Evolutionary conservation across 1,140 invertebrate species (phyloP).

Genomic region (Sesamia nonagrioides): DNA sequence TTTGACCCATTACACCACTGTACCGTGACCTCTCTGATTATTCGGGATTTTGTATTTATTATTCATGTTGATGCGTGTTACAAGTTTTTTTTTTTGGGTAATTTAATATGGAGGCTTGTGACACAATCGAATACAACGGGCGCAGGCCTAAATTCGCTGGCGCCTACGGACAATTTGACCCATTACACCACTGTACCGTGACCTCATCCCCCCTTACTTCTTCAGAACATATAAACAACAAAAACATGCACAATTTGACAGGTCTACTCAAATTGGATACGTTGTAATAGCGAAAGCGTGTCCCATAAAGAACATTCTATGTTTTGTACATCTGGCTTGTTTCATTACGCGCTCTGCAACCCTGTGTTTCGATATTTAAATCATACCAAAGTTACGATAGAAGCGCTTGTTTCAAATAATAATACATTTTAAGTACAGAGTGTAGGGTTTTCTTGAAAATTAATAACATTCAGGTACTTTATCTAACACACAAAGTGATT

Average conservation of each 20-base stretch:
- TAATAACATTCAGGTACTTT: constrained; percentile 29
- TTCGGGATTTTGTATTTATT: not conserved
- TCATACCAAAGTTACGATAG: constrained; percentile 50
- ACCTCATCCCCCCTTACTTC: constrained; percentile 56
- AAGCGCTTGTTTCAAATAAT: constrained; percentile 32
- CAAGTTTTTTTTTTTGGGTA: constrained; percentile 58
- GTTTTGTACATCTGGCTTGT: constrained; percentile 76
- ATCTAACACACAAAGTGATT: constrained; percentile 16
- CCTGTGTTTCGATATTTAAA: constrained; percentile 61
- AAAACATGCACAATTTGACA: constrained; percentile 57
- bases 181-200: constrained; percentile 58
- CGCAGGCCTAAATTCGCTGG: constrained; percentile 47
- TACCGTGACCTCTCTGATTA: constrained; percentile 58
- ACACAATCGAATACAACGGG: constrained; percentile 66
- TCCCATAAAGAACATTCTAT: constrained; percentile 77
- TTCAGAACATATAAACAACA: constrained; percentile 56
- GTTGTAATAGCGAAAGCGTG: constrained; percentile 77
- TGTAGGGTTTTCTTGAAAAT: constrained; percentile 36
- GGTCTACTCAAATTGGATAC: constrained; percentile 66
- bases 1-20: constrained; percentile 54
- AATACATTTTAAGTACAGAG: constrained; percentile 31
- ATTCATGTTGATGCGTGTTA: not conserved
- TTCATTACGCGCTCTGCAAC: constrained; percentile 69
- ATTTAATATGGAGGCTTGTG: constrained; percentile 62
- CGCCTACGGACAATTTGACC: constrained; percentile 56